phyloP scores from a whole-genome alignment of 2,113 vertebrate genomes.

The Nicator chloris region DNA sequence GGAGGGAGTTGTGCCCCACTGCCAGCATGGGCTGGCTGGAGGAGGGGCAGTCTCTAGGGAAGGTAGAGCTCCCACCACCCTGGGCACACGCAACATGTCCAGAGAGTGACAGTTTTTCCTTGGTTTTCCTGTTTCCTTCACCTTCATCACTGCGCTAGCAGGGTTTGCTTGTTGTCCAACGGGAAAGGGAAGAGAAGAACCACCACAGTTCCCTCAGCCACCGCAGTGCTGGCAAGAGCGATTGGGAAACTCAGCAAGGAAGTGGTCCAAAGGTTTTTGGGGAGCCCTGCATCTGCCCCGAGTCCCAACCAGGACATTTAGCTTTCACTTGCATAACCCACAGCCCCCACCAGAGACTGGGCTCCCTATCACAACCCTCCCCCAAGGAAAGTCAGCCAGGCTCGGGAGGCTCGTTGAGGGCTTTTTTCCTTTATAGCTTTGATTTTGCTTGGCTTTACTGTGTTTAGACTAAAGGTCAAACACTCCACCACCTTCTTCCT shows the following conservation, averaged over 20 bases:
- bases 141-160: fast-evolving
- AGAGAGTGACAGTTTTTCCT: background rate
- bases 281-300: fast-evolving
- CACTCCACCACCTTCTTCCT: background rate
- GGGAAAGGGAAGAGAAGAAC: background rate
- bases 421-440: background rate
- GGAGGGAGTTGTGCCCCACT: background rate
- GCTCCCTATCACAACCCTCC: background rate
- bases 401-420: background rate
- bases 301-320: background rate
- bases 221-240: fast-evolving
- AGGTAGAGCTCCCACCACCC: background rate
- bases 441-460: background rate
- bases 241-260: background rate
- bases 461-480: background rate
- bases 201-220: background rate
- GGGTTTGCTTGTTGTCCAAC: background rate
- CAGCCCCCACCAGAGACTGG: background rate
- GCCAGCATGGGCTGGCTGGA: background rate
- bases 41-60: background rate
- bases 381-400: background rate
- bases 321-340: background rate
- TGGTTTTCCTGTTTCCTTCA: background rate
- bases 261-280: background rate
- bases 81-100: background rate